phyloP scores from a whole-genome alignment of 92 coral and sea anemone genomes.

The Paragorgia papillata region DNA sequence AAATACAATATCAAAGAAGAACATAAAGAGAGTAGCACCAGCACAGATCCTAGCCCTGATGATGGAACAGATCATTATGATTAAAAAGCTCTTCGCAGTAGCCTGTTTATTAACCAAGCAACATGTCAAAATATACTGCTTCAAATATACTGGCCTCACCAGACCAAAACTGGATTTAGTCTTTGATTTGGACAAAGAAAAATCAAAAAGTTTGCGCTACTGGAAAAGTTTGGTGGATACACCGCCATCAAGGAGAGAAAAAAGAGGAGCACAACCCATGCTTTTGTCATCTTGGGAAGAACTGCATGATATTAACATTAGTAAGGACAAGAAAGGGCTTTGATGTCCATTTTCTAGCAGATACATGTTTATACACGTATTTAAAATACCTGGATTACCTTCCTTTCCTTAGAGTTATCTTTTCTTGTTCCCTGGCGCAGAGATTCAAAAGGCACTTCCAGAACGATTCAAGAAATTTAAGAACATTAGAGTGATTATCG shows the following conservation, averaged over 20 bases:
- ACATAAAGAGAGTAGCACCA: not conserved
- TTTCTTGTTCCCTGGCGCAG: slow-evolving; percentile 70
- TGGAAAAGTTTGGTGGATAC: slow-evolving; percentile 17
- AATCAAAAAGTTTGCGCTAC: slow-evolving; percentile 16
- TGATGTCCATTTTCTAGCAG: slow-evolving; percentile 65
- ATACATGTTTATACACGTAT: slow-evolving; percentile 57
- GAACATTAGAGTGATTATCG: slow-evolving; percentile 59
- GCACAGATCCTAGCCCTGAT: not conserved
- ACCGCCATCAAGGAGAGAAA: slow-evolving; percentile 5
- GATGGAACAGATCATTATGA: not conserved
- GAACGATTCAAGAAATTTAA: slow-evolving; percentile 52
- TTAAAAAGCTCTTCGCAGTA: not conserved
- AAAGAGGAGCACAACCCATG: slow-evolving; percentile 4
- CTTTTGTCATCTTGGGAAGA: slow-evolving; percentile 33
- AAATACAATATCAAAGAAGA: not conserved
- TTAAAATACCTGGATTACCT: slow-evolving; percentile 66
- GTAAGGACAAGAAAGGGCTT: slow-evolving; percentile 64
- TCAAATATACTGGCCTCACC: slow-evolving; percentile 29
- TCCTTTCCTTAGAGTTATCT: slow-evolving; percentile 64
- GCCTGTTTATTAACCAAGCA: slow-evolving; percentile 25
- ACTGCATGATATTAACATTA: slow-evolving; percentile 39
- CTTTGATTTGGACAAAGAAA: slow-evolving; percentile 15
- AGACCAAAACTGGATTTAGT: slow-evolving; percentile 43
- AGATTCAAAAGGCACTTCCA: slow-evolving; percentile 56
- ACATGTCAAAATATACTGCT: slow-evolving; percentile 28